Conservation (phyloP, 30 jellyfish, hydroid and myxozoan species). For the Catostylus mosaicus region DNA sequence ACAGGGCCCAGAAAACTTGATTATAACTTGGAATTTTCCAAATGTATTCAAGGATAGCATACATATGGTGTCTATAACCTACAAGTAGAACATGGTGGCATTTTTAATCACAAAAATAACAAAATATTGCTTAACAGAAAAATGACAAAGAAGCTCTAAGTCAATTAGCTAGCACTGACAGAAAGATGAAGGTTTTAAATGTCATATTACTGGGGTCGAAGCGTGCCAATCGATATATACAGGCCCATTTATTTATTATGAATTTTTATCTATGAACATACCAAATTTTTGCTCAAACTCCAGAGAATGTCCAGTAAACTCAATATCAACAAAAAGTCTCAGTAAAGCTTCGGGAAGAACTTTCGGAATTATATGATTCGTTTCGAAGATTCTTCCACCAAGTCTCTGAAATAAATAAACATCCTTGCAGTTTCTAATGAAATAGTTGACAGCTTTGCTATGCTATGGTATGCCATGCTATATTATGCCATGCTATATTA, state of each 20-base stretch:
- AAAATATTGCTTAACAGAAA: background rate
- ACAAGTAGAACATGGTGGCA: too few species aligned
- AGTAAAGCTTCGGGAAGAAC: slow-evolving; percentile 86
- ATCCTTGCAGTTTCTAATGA: background rate
- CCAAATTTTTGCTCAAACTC: slow-evolving; percentile 97
- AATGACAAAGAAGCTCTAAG: too few species aligned
- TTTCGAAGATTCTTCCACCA: slow-evolving; percentile 73
- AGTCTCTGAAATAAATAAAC: slow-evolving; percentile 46
- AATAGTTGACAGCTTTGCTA: background rate
- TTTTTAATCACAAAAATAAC: background rate
- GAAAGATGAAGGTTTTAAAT: too few species aligned
- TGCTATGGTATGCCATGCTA: background rate
- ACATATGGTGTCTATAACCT: slow-evolving; percentile 98
- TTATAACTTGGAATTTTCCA: slow-evolving; percentile 82
- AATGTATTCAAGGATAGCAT: slow-evolving; percentile 83
- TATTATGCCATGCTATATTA: background rate
- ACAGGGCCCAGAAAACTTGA: slow-evolving; percentile 55
- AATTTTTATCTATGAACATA: background rate
- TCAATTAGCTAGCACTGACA: too few species aligned
- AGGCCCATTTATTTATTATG: background rate
- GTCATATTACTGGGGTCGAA: too few species aligned
- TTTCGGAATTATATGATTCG: slow-evolving; percentile 52
- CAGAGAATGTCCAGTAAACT: slow-evolving; percentile 92
- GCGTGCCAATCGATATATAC: background rate
- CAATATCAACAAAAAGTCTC: slow-evolving; percentile 92